phyloP scores from a whole-genome alignment of 1,140 invertebrate species.

The Schmidtea mediterranea region DNA sequence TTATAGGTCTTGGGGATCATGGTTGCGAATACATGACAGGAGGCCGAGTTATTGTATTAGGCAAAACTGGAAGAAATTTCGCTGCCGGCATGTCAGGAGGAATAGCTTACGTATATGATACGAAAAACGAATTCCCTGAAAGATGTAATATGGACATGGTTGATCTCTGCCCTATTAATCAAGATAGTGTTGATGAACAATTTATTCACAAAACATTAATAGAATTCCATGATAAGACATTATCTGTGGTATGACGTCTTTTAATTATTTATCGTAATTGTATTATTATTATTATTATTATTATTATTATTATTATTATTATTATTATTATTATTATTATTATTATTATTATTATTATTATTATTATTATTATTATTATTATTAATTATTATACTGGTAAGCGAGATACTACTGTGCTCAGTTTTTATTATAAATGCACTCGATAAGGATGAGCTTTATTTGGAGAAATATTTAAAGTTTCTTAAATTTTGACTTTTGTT shows the following conservation, averaged over 20 bases:
- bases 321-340: too few relatives aligned
- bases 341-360: too few relatives aligned
- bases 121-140: conserved; percentile 33
- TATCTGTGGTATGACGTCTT: conserved; percentile 20
- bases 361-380: too few relatives aligned
- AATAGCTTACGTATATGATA: conserved; percentile 74
- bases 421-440: too few relatives aligned
- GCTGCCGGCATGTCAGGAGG: conserved; percentile 93
- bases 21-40: conserved; percentile 99
- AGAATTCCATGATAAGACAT: conserved; percentile 62
- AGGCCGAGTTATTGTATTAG: conserved; percentile 60
- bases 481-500: too few relatives aligned
- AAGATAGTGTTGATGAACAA: conserved; percentile 42
- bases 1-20: conserved; percentile 70
- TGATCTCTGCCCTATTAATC: conserved; percentile 49
- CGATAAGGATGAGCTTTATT: too few relatives aligned
- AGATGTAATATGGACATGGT: conserved; percentile 76
- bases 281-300: too few relatives aligned
- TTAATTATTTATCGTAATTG: too few relatives aligned
- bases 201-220: conserved; percentile 47
- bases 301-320: too few relatives aligned
- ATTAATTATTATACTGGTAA: too few relatives aligned
- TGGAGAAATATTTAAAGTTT: too few relatives aligned
- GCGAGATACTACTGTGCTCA: too few relatives aligned
- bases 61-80: conserved; percentile 81